Base-by-base conservation (phyloP, 2,888 invertebrate genomes). In the Cistogaster globosa region DNA sequence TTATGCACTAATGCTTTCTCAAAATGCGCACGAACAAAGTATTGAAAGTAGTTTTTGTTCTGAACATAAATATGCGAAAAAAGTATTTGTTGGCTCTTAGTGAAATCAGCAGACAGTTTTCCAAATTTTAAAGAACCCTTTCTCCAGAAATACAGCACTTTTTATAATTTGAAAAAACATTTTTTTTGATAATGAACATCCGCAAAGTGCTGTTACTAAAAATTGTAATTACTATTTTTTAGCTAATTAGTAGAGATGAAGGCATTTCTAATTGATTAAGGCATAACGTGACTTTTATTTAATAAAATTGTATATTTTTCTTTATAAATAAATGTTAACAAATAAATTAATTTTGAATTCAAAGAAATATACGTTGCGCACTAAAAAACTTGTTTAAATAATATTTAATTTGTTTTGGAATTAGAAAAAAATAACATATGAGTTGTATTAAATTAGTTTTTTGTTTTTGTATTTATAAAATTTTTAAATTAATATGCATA, bases 121-220 rank as follows among this genome's bases (percentile, higher is more conserved):
- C 42, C 12, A 12, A 12, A 38, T 38, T 38, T 38, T 38, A 11
- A 38, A 38, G 38, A 42, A 42, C 42, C 0, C 42, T 42, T 11
- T 7, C 42, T 65, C 22, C 20, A 26, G 4, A 11, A 65, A 11
- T 26, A 26, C n/a, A 65, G 14, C n/a, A 12, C 51, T 67, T 8
- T 32, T 12, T 18, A 57, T 22, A 14, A 20, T 14, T 60, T 20
- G 14, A 71, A 42, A 22, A 45, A n/a, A n/a, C n/a, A n/a, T n/a
- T n/a, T n/a, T n/a, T n/a, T n/a, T n/a, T 62, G 7, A 38, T 62
- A 38, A 58, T 60, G 53, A 42, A 55, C 60, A 68, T 77, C 68
- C 68, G 60, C 68, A 51, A 60, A 51, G 14, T 51, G 22, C 32
- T 53, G 38, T 68, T 58, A 60, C n/a, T 36, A 67, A 76, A 67